Evolutionary conservation across 2,797 vertebrate species (phyloP).

Genomic region (Rhinichthys osculus): DNA sequence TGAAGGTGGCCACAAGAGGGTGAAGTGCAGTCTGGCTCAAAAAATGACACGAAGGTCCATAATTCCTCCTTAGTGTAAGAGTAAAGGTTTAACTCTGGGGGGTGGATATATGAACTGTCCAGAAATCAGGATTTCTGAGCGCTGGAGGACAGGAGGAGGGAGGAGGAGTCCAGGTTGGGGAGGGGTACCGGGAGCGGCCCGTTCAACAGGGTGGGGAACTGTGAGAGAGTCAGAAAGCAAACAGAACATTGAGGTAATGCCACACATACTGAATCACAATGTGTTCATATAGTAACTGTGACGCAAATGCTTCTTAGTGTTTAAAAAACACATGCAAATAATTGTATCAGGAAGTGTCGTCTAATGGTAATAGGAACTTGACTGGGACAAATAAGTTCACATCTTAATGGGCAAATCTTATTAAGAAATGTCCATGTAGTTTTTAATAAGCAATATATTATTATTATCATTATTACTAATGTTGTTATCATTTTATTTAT

Average conservation of each 20-base stretch:
- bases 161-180: conserved; percentile 84
- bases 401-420: neutral
- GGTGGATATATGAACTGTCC: conserved; percentile 8
- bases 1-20: conserved; percentile 51
- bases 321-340: neutral
- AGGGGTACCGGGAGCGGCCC: conserved; percentile 88
- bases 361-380: neutral
- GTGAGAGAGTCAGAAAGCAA: conserved; percentile 66
- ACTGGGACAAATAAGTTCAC: neutral
- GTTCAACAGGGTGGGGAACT: conserved; percentile 94
- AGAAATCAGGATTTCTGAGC: conserved; percentile 89
- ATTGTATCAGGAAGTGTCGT: neutral
- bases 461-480: neutral
- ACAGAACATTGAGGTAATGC: conserved; percentile 11
- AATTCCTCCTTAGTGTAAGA: conserved; percentile 46
- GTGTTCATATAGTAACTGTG: neutral
- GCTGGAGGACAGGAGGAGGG: conserved; percentile 86
- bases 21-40: conserved; percentile 62
- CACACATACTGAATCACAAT: neutral
- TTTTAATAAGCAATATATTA: neutral
- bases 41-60: conserved; percentile 35
- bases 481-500: neutral
- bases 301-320: neutral
- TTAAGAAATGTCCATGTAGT: neutral
- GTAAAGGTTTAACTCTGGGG: conserved; percentile 1